Evolutionary conservation across 2,113 vertebrate species (phyloP).

Genomic region (Chaetodon trifascialis): DNA sequence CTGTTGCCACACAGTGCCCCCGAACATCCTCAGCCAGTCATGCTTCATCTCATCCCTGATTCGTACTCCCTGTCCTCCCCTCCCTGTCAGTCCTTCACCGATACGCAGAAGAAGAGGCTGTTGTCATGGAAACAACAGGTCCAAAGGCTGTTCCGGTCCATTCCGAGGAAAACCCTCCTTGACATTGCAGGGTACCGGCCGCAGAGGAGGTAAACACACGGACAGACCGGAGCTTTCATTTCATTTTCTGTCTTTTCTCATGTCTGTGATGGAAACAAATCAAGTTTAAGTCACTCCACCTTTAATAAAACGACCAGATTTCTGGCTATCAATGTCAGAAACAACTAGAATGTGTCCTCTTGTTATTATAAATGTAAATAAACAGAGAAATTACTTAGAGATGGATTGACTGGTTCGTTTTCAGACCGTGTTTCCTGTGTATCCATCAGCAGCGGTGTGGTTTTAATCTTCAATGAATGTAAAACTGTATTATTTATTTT

Average conservation of each 20-base stretch:
- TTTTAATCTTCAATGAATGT: too few species aligned
- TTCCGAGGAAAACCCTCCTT: conserved; percentile 97
- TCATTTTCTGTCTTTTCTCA: neutral
- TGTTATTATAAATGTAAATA: neutral
- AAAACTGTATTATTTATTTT: neutral
- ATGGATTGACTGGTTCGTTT: neutral
- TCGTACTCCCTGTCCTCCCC: conserved; percentile 3
- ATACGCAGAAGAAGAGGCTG: conserved; percentile 98
- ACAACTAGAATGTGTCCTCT: neutral
- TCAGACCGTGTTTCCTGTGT: neutral
- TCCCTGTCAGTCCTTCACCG: conserved; percentile 92
- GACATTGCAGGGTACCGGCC: conserved; percentile 95
- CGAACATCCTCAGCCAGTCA: neutral
- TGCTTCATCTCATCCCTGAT: conserved; percentile 11
- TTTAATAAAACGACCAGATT: neutral
- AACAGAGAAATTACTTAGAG: neutral
- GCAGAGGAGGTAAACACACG: conserved; percentile 89
- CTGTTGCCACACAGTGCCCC: neutral
- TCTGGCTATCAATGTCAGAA: neutral
- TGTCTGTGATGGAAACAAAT: neutral
- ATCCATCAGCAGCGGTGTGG: neutral
- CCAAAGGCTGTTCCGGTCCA: conserved; percentile 98
- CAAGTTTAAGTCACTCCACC: neutral
- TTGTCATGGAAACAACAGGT: conserved; percentile 99
- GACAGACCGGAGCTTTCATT: neutral